Conservation (phyloP, 1,140 invertebrate genomes). For the Drosophila yakuba region DNA sequence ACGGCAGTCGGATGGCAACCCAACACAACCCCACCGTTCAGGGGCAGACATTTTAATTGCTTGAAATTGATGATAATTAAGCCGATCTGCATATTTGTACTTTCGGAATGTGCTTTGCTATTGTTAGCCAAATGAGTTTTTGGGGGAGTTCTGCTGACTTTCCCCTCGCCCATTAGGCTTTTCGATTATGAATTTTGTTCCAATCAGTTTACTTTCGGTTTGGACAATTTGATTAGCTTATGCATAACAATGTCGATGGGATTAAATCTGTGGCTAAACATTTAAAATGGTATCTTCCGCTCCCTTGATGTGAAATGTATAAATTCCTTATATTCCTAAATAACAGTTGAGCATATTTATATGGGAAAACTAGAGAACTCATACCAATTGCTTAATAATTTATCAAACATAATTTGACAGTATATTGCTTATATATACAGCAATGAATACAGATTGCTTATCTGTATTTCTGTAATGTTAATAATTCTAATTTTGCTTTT, state of each 20-base stretch:
- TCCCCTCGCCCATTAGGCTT: constrained; percentile 35
- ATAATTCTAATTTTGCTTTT: too few species aligned
- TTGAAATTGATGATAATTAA: constrained; percentile 81
- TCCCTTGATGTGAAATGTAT: not conserved
- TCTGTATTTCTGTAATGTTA: too few species aligned
- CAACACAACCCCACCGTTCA: constrained; percentile 5
- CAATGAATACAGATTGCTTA: too few species aligned
- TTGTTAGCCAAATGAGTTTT: constrained; percentile 68
- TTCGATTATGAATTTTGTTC: constrained; percentile 74
- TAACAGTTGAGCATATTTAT: too few species aligned
- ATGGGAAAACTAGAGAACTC: too few species aligned
- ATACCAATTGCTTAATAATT: too few species aligned
- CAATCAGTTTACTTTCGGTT: constrained; percentile 52
- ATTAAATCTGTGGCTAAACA: not conserved
- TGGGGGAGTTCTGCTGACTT: constrained; percentile 11
- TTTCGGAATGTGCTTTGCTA: constrained; percentile 51
- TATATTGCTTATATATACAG: too few species aligned
- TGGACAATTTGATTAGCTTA: constrained; percentile 48
- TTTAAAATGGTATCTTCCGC: not conserved
- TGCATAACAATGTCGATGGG: constrained; percentile 7
- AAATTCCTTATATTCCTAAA: too few species aligned
- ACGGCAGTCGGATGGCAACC: not conserved
- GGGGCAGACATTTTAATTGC: constrained; percentile 77
- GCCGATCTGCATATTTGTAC: constrained; percentile 79
- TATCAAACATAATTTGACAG: too few species aligned